Base-by-base conservation (phyloP, 2,797 vertebrate genomes). In the Peromyscus melanophrys region DNA sequence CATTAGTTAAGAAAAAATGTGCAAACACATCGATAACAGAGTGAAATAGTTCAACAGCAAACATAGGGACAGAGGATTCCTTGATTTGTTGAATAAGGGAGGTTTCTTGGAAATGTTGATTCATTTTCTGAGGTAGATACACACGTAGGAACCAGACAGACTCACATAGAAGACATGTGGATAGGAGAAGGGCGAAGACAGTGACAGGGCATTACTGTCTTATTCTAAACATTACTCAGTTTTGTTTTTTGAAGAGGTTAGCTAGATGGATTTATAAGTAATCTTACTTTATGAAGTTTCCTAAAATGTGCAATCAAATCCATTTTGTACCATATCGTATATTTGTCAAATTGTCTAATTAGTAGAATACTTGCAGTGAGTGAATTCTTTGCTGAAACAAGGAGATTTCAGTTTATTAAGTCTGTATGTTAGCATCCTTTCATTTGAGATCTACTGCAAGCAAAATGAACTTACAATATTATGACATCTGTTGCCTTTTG, bases 271-370 rank as follows among this genome's bases (percentile, higher is more conserved):
- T 87, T 92, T 90, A 71, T 29, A 97, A 52, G 6, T 88, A n/a
- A 31, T 73, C 25, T 93, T 59, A 94, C 59, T 95, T 89, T 57
- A 59, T 81, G 29, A 11, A 80, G 25, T 76, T 90, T 34, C 55
- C 14, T 61, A 40, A 92, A 95, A 87, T 4, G 52, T 71, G 11
- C 49, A 52, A 9, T 67, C 37, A 81, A 81, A 73, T 4, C 21
- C 46, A 29, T 97, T 93, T 94, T 84, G 37, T 34, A 40, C 67
- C 52, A 31, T 17, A 73, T 82, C 83, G 93, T 49, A 37, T 91
- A 19, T 77, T 89, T 67, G 11, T 13, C 6, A 89, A 65, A 89
- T 55, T 89, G 17, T 76, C 37, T 87, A 34, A 65, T 92, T 86
- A 78, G n/a, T 63, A 92, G 16, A 49, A 78, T 90, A 27, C 67